A percentile compares a stretch with the other conserved stretches of the same genome.
These are phyloP conservation scores for Nemotelus pantherinus DNA, from an alignment of 2,888 invertebrate genomes.

Conservation along the genomic window DNA sequence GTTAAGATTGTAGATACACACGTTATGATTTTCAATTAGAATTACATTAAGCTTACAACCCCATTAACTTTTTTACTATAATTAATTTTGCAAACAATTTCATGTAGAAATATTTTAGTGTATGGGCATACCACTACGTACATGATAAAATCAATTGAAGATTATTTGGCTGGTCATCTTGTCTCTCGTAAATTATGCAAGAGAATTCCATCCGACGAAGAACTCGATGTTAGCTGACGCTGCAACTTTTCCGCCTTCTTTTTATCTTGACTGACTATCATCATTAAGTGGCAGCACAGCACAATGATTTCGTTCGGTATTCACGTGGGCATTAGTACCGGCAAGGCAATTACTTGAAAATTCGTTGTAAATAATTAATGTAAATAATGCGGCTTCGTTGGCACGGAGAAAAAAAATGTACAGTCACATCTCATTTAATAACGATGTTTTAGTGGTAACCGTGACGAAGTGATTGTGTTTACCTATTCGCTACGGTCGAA, in stretches of 20 bases:
- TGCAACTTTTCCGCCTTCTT: slow-evolving; percentile 14
- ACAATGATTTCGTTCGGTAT: not conserved
- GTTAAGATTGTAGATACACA: too few relatives aligned
- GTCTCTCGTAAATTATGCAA: not conserved
- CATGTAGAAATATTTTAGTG: too few relatives aligned
- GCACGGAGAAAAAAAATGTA: not conserved
- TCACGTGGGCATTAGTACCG: slow-evolving; percentile 18
- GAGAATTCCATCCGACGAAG: not conserved
- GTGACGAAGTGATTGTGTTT: not conserved
- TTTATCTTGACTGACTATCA: not conserved
- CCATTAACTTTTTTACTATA: too few relatives aligned
- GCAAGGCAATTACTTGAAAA: slow-evolving; percentile 23
- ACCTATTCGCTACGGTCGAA: slow-evolving; percentile 24
- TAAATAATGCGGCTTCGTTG: not conserved
- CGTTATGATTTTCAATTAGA: too few relatives aligned
- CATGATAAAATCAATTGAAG: too few relatives aligned
- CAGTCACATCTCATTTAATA: slow-evolving; percentile 19
- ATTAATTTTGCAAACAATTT: too few relatives aligned
- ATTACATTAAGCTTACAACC: too few relatives aligned
- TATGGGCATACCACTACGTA: too few relatives aligned
- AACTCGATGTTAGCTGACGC: not conserved
- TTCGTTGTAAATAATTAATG: slow-evolving; percentile 26
- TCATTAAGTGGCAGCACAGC: not conserved
- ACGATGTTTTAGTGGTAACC: not conserved
- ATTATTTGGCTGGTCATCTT: too few relatives aligned